These are phyloP conservation scores for Calliphora vomitoria DNA, from an alignment of 2,888 invertebrate genomes.

Conservation along the genomic window DNA sequence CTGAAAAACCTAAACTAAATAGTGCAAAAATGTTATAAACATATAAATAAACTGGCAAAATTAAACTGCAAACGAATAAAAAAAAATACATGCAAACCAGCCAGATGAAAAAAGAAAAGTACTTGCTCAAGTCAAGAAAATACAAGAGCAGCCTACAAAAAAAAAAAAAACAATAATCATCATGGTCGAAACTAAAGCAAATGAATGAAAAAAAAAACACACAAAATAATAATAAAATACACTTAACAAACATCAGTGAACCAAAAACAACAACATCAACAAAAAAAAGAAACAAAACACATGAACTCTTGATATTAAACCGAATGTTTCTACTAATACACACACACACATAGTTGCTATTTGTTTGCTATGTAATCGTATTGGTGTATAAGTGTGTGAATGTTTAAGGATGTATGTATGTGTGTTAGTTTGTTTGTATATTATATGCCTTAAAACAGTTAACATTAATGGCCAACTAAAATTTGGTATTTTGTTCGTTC, in stretches of 20 bases:
- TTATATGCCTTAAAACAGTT: constrained; percentile 10
- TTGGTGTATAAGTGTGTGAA: no score
- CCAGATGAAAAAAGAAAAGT: background rate
- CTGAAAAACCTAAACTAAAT: constrained; percentile 21
- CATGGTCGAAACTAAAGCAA: constrained; percentile 1
- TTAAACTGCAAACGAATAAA: constrained; percentile 9
- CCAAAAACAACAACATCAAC: background rate
- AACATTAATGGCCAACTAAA: background rate
- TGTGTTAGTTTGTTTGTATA: background rate
- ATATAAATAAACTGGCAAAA: constrained; percentile 19
- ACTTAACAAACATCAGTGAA: constrained; percentile 45
- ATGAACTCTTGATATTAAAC: constrained; percentile 29
- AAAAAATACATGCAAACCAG: background rate
- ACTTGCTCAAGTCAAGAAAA: constrained; percentile 26
- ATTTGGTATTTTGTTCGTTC: background rate
- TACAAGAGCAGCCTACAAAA: background rate
- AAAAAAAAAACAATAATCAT: background rate
- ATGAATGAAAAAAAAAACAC: background rate
- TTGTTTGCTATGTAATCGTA: background rate
- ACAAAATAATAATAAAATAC: constrained; percentile 51
- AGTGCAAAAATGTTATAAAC: constrained; percentile 26
- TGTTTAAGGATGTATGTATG: background rate
- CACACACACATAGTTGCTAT: background rate
- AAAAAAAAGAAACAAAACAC: constrained; percentile 2
- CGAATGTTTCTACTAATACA: constrained; percentile 17